Conservation (phyloP, 2,888 invertebrate genomes). For the Ichneumon xanthorius region DNA sequence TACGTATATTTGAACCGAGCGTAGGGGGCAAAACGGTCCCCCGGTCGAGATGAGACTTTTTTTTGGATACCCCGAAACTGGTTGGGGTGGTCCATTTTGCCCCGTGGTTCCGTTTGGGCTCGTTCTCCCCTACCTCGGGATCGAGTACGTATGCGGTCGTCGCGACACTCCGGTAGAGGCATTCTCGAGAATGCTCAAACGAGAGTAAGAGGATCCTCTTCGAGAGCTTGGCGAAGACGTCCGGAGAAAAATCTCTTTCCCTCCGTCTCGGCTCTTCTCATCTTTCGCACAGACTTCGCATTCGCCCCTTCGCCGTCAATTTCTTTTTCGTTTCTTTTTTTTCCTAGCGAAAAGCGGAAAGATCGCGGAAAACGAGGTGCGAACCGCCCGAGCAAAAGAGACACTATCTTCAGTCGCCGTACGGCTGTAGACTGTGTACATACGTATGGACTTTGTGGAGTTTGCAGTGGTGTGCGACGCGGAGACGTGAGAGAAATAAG, state of each 20-base stretch:
- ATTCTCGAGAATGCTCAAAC: conserved; percentile 42
- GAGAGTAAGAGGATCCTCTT: conserved; percentile 39
- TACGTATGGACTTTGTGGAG: not conserved
- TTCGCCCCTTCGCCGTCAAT: not conserved
- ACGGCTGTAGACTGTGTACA: not conserved
- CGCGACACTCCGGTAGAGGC: conserved; percentile 9
- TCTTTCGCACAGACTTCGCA: not conserved
- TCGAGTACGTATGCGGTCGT: conserved; percentile 5
- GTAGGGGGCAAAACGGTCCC: not conserved
- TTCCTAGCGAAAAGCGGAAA: conserved; percentile 29
- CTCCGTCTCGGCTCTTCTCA: conserved; percentile 28
- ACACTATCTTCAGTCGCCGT: conserved; percentile 15
- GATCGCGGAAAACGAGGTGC: conserved; percentile 34
- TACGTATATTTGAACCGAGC: conserved; percentile 15
- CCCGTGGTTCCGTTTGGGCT: no score
- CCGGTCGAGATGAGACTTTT: no score
- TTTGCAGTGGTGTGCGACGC: not conserved
- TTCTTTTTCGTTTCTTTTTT: conserved; percentile 40
- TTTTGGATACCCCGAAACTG: no score
- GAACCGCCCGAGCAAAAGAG: conserved; percentile 29
- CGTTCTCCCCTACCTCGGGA: no score
- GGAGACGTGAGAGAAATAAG: conserved; percentile 21
- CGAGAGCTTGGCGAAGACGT: conserved; percentile 30
- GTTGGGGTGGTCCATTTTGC: no score
- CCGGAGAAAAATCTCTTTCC: conserved; percentile 31